Percentiles rank a stretch among this genome's conserved stretches.
Conservation (phyloP, 2,113 vertebrate genomes). For the Tragelaphus buxtoni region DNA sequence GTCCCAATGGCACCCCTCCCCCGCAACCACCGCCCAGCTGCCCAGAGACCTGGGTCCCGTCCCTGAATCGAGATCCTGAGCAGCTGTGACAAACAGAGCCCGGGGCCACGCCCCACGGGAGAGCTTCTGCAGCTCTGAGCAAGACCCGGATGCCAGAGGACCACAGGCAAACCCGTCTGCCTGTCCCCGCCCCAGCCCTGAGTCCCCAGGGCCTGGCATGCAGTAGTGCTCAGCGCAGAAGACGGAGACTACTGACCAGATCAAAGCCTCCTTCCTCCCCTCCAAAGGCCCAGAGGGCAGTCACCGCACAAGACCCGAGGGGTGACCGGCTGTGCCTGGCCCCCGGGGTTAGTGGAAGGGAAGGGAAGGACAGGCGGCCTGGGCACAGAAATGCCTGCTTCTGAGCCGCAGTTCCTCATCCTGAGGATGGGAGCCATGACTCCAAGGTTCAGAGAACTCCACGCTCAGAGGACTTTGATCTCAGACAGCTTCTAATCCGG, state of each 20-base stretch:
- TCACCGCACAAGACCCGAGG: not conserved
- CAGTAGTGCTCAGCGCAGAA: rapidly evolving
- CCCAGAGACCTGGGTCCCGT: not conserved
- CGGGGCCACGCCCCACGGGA: not conserved
- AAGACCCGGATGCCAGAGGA: too few species aligned
- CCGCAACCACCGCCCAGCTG: rapidly evolving
- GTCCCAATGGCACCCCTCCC: not conserved
- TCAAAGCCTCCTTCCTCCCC: not conserved
- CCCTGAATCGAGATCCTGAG: not conserved
- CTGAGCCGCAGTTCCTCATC: not conserved
- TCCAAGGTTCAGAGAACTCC: not conserved
- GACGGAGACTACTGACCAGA: rapidly evolving
- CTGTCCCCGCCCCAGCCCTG: rapidly evolving
- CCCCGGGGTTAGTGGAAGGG: not conserved
- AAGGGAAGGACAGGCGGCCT: rapidly evolving
- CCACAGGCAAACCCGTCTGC: not conserved
- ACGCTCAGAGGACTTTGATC: not conserved
- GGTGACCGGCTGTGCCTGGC: not conserved
- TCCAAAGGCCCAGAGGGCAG: not conserved
- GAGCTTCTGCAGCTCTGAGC: not conserved
- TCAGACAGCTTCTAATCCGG: not conserved
- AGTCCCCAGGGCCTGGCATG: not conserved
- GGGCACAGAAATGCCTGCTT: not conserved
- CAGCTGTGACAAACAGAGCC: not conserved
- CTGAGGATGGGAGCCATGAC: not conserved